phyloP scores from a whole-genome alignment of 2,113 vertebrate species.

The Nanorana parkeri region DNA sequence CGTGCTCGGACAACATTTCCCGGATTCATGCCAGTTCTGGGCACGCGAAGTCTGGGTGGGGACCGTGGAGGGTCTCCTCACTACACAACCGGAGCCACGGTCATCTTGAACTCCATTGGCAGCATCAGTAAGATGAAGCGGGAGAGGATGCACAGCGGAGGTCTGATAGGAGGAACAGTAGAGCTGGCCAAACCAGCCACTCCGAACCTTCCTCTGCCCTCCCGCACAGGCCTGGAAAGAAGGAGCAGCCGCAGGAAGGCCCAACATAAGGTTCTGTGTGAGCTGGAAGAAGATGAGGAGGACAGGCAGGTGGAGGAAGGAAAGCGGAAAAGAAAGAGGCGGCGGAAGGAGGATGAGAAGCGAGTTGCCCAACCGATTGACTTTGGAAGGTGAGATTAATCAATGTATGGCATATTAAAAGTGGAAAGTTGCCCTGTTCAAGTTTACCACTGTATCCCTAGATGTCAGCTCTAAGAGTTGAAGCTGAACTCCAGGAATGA shows the following conservation, averaged over 20 bases:
- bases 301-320: neutral
- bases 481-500: no score
- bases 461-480: no score
- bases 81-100: constrained; percentile 74
- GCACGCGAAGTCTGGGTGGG: constrained; percentile 63
- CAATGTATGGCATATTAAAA: no score
- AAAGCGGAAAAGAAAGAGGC: constrained; percentile 29
- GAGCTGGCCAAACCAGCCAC: constrained; percentile 25
- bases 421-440: no score
- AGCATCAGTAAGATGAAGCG: constrained; percentile 88
- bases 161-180: constrained; percentile 31
- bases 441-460: no score
- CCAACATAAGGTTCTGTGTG: constrained; percentile 1
- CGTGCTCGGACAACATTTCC: constrained; percentile 76
- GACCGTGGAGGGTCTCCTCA: constrained; percentile 67
- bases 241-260: constrained; percentile 58
- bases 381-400: constrained; percentile 23
- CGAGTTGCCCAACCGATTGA: neutral
- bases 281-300: neutral
- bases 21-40: constrained; percentile 69
- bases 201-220: constrained; percentile 34
- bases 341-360: constrained; percentile 43
- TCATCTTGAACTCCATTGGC: constrained; percentile 91
- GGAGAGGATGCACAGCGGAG: constrained; percentile 61
- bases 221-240: constrained; percentile 48